Evolutionary conservation across 1,140 invertebrate species (phyloP).

Genomic region (Brachionus asplanchnoidis): DNA sequence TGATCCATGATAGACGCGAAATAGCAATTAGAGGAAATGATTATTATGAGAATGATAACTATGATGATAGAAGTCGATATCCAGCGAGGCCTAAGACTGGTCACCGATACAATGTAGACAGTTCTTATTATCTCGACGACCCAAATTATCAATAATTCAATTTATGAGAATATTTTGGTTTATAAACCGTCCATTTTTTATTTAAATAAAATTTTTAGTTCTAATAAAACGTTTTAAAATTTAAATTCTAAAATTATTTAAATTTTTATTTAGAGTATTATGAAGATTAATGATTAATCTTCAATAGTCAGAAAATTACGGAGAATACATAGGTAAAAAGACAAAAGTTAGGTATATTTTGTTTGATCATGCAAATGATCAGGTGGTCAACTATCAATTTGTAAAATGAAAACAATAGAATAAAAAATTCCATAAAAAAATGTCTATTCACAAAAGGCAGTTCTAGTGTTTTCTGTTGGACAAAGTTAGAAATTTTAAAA

Average conservation of each 20-base stretch:
- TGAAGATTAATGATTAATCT: too few relatives aligned
- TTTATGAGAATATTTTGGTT: background rate
- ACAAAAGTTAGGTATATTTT: too few relatives aligned
- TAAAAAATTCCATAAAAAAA: too few relatives aligned
- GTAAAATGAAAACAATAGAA: too few relatives aligned
- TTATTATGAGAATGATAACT: background rate
- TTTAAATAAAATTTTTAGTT: background rate
- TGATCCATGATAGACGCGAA: background rate
- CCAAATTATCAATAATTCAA: background rate
- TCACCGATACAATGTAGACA: constrained; percentile 13
- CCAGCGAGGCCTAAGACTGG: constrained; percentile 27
- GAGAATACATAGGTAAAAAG: too few relatives aligned
- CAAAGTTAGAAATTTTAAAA: too few relatives aligned
- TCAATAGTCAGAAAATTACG: too few relatives aligned
- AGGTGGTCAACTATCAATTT: too few relatives aligned
- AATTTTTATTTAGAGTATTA: too few relatives aligned
- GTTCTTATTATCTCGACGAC: constrained; percentile 20
- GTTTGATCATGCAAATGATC: too few relatives aligned
- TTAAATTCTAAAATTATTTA: background rate
- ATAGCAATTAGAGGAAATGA: background rate
- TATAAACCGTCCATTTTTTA: constrained; percentile 1
- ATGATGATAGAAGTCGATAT: background rate
- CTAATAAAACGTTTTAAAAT: background rate
- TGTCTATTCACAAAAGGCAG: too few relatives aligned
- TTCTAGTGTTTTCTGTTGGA: too few relatives aligned